Base-by-base conservation (phyloP, 2,113 vertebrate genomes). In the Burhinus bistriatus region DNA sequence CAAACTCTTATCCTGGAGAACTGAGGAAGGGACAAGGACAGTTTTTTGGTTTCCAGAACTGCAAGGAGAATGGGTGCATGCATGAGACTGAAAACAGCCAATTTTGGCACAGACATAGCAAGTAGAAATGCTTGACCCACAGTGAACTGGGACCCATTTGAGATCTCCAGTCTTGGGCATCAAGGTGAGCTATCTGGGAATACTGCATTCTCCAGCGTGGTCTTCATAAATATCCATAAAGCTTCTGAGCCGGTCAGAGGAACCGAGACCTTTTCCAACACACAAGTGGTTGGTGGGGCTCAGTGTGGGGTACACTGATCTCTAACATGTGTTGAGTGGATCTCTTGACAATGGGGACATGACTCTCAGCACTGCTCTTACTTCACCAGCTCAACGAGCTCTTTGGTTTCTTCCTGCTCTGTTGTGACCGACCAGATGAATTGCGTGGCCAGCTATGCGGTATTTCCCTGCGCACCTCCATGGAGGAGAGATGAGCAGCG, bases 401-500 rank as follows among this genome's bases (percentile, higher is more conserved):
- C 21, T 54, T 59, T 55, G 80, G 59, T 44, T 73, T 89, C 40
- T 23, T 36, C 58, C 34, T 13, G 9, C 86, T 79, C 6, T 36
- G 8, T 36, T 30, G 11, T 30, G 54, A 68, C 22, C 1, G 0
- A 68, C 10, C n/a, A 75, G 27, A 44, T 2, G 42, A 55, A 75
- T 0, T 22, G 15, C 2, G 8, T 3, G 23, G 47, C 40, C 61
- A 73, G 4, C 47, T 11, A 4, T 4, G 5, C 0, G 3, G 1
- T 22, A 62, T 26, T 30, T 51, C 61, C 45, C 40, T 9, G 23
- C 5, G 40, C 40, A n/a, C 16, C 12, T 40, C 42, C 44, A 9
- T 1, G 15, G 52, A 47, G 51, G 17, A 32, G 30, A 89, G 55
- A 32, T 49, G 30, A 62, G 6, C 40, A 8, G 47, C 22, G 23